Evolutionary conservation across 2,113 vertebrate species (phyloP).

Genomic region (Anas platyrhynchos): DNA sequence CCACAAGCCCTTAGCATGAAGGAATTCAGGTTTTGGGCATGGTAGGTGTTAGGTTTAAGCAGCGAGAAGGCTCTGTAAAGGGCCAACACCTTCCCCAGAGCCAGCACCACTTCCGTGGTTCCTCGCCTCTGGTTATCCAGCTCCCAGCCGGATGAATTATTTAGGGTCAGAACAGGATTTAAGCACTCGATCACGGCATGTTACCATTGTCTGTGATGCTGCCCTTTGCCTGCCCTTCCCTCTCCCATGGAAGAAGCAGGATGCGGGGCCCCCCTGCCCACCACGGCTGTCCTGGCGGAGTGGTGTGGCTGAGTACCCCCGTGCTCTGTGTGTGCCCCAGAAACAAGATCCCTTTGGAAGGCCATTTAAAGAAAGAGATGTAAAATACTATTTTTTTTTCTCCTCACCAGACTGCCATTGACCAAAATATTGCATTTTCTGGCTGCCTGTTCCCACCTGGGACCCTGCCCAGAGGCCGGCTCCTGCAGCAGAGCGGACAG

Average conservation of each 20-base stretch:
- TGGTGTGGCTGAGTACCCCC: background rate
- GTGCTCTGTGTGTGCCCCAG: background rate
- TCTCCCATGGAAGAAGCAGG: background rate
- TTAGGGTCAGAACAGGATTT: background rate
- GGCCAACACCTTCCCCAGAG: background rate
- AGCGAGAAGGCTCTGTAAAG: background rate
- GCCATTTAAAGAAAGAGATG: background rate
- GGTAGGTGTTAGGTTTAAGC: rapidly evolving
- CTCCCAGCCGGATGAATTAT: background rate
- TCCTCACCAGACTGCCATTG: too few relatives aligned
- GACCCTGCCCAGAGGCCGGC: background rate
- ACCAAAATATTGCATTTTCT: background rate
- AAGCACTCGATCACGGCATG: rapidly evolving
- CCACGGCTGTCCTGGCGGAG: background rate
- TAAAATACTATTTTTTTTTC: background rate
- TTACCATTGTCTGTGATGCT: rapidly evolving
- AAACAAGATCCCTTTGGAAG: background rate
- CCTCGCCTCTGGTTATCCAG: background rate
- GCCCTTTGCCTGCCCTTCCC: background rate
- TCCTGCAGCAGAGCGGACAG: rapidly evolving
- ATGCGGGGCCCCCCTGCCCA: rapidly evolving
- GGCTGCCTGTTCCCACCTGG: background rate
- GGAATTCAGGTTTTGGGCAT: background rate
- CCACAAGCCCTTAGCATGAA: background rate
- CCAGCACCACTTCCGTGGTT: rapidly evolving